These are phyloP conservation scores for Periophthalmodon schlosseri DNA, from an alignment of 2,113 vertebrate species.

Conservation along the genomic window DNA sequence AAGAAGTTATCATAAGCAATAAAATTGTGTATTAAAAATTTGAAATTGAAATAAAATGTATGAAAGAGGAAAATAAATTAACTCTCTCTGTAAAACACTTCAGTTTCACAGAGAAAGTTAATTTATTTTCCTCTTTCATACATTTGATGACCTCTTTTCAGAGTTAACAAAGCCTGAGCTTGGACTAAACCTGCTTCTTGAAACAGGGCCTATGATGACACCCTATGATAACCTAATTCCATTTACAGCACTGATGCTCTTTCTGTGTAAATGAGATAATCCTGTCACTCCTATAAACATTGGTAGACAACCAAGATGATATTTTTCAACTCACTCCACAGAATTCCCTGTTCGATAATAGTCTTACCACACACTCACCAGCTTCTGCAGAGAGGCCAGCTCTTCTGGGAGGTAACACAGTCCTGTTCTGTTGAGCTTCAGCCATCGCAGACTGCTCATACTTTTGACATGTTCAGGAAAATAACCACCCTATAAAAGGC, in stretches of 20 bases:
- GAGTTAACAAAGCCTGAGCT: too few relatives aligned
- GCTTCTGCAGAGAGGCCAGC: constrained; percentile 91
- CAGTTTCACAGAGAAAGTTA: too few relatives aligned
- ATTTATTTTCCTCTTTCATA: too few relatives aligned
- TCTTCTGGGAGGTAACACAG: constrained; percentile 98
- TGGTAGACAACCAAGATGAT: not conserved
- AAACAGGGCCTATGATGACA: not conserved
- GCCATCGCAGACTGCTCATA: constrained; percentile 97
- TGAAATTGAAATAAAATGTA: too few relatives aligned
- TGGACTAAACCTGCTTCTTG: too few relatives aligned
- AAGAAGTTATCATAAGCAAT: too few relatives aligned
- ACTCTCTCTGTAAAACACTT: too few relatives aligned
- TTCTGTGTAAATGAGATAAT: constrained; percentile 18
- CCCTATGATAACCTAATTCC: constrained; percentile 32
- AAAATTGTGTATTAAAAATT: not conserved
- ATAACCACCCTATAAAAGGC: constrained; percentile 85
- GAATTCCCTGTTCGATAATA: not conserved
- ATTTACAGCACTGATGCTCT: not conserved
- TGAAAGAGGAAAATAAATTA: too few relatives aligned
- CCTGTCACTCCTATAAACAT: constrained; percentile 13
- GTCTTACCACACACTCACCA: constrained; percentile 78
- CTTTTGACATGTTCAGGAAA: constrained; percentile 95
- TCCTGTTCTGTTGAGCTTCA: constrained; percentile 94
- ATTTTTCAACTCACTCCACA: not conserved
- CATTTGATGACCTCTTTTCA: too few relatives aligned